phyloP scores from a whole-genome alignment of 1,140 invertebrate genomes.

The Hestina assimilis region DNA sequence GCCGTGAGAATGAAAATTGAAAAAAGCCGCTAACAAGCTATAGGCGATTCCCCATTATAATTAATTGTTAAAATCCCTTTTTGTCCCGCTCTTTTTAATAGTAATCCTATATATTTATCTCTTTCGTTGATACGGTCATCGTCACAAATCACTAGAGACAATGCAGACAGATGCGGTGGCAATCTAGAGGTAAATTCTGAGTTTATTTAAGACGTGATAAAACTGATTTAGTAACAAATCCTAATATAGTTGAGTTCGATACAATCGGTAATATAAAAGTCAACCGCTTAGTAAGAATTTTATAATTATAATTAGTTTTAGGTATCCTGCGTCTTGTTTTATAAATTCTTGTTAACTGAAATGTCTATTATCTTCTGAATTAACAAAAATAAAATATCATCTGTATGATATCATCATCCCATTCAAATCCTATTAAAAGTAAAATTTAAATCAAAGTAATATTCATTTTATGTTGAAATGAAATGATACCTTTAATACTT shows the following conservation, averaged over 20 bases:
- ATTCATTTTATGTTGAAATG: no score
- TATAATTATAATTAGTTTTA: no score
- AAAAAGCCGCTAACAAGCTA: constrained; percentile 53
- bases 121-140: constrained; percentile 32
- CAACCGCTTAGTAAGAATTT: neutral
- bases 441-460: no score
- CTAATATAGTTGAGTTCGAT: constrained; percentile 15
- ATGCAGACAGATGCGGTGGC: constrained; percentile 55
- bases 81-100: constrained; percentile 31
- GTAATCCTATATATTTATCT: constrained; percentile 32
- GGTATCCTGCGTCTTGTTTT: no score
- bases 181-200: constrained; percentile 30
- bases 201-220: constrained; percentile 48
- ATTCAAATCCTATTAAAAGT: no score
- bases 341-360: no score
- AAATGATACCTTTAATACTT: no score
- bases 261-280: constrained; percentile 15
- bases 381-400: no score
- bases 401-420: no score
- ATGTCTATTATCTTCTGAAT: no score
- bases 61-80: constrained; percentile 48
- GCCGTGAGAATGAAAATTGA: constrained; percentile 52
- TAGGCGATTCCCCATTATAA: constrained; percentile 59
- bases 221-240: constrained; percentile 36
- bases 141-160: constrained; percentile 67